Conservation (phyloP, 2,888 invertebrate species). For the Lutraria lutraria region DNA sequence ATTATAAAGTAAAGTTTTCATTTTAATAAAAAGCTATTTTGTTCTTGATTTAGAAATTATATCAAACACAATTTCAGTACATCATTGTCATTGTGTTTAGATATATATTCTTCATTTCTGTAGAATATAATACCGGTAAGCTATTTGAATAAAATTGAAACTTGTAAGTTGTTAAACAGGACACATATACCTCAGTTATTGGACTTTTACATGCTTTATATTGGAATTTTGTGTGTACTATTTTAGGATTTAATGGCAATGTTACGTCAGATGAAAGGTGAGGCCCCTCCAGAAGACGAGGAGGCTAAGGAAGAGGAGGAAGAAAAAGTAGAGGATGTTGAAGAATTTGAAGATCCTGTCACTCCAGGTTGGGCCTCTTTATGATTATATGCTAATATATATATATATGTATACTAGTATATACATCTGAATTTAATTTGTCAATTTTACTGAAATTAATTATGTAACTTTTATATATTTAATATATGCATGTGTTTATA, state of each 20-base stretch:
- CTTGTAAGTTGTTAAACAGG: background rate
- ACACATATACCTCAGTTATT: background rate
- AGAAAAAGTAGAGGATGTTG: constrained; percentile 79
- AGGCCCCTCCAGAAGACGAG: constrained; percentile 76
- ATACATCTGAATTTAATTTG: no score
- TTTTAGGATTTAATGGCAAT: constrained; percentile 70
- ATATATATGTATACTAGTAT: no score
- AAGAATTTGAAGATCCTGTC: constrained; percentile 80
- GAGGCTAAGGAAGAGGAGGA: constrained; percentile 77
- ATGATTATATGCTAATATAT: no score
- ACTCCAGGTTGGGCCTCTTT: constrained; percentile 80
- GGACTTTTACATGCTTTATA: background rate
- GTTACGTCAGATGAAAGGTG: constrained; percentile 70
- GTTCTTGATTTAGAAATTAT: no score
- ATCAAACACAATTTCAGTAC: no score
- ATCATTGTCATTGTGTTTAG: no score
- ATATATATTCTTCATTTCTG: background rate
- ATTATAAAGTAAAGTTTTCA: no score
- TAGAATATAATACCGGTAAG: background rate
- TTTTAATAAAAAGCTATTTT: no score
- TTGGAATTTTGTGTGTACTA: background rate
- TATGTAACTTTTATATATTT: no score
- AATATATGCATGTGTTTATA: no score
- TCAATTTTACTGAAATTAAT: no score
- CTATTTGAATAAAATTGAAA: background rate